Base-by-base conservation (phyloP, 2,113 vertebrate species). In the Lates calcarifer region DNA sequence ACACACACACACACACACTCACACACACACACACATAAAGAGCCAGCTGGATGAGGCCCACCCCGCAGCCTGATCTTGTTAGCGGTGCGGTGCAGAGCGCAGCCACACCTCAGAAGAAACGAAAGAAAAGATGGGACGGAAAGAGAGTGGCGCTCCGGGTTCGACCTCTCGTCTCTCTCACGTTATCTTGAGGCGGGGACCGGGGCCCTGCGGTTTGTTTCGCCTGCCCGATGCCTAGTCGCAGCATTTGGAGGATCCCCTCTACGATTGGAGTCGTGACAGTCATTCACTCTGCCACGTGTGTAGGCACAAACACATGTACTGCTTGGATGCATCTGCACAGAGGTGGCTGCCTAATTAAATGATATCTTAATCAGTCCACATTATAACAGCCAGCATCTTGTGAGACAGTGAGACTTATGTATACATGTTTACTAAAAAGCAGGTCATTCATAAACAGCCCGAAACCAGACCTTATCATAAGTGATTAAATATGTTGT, bases 21-120 rank as follows among this genome's bases (percentile, higher is more conserved):
- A 22, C 61, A 65, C 56, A 61, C 31, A 51, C 18, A 75, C 72
- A 79, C 82, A 74, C 72, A 88, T 66, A 81, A 74, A 90, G 85
- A 92, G 79, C 89, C 89, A 91, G 88, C 88, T 91, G 90, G 85
- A 85, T 22, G 83, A 85, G 88, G 89, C 87, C 90, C 91, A 91
- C 80, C 87, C 91, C 64, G 74, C 93, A 94, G 91, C 93, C 92
- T 94, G 93, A 92, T 94, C 89, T 93, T 88, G 91, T 94, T 94
- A 95, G 90, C 39, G 56, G 82, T 83, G 92, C 41, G 67, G 84
- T 69, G 61, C 60, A 88, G 86, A 94, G 86, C 1, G n/a, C 78
- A 74, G 90, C 92, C 94, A 94, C 94, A 91, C 91, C 92, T 93
- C 89, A 64, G 58, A 79, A 82, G 77, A 90, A 89, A 88, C 69